Base-by-base conservation (phyloP, 2,797 vertebrate species). In the Tokudaia muenninki region DNA sequence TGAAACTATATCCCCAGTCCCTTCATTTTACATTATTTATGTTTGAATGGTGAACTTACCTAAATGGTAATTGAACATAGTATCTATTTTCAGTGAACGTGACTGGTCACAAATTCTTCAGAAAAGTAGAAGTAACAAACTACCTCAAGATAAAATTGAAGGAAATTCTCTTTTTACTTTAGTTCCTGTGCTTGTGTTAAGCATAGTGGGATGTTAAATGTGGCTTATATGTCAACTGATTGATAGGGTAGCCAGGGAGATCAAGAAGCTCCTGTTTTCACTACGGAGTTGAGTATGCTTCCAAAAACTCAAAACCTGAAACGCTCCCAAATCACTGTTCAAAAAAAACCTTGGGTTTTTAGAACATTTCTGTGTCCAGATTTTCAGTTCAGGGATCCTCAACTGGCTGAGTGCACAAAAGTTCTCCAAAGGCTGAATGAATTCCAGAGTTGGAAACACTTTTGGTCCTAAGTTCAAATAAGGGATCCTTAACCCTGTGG, bases 101-200 rank as follows among this genome's bases (percentile, higher is more conserved):
- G 7, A 19, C 37, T 93, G 19, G 91, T 96, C 34, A 94, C 6
- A 16, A 75, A 84, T 47, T 93, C 37, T 94, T 95, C 31, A 89
- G 91, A 77, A 96, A 90, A 94, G 72, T 37, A 94, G 41, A 70
- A 87, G 41, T 95, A 79, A 26, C 92, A 80, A 92, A 88, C 47
- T 88, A 9, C 24, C 12, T 72, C 65, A 83, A 74, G 44, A 61
- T 91, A 65, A 19, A 91, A 70, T 77, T 94, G 63, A 94, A 86
- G 57, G 24, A 87, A 0, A 10, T 44, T 87, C 75, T 95, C 78
- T 95, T 80, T 72, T 95, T 75, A 82, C 52, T 93, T 94, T 63
- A 77, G 22, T 94, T 97, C 91, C 78, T 70, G 22, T 94, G 22
- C 92, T 94, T 67, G n/a, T 63, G 29, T 77, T 91, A 88, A 83